phyloP scores from a whole-genome alignment of 2,797 vertebrate genomes.

The Vireo griseus region DNA sequence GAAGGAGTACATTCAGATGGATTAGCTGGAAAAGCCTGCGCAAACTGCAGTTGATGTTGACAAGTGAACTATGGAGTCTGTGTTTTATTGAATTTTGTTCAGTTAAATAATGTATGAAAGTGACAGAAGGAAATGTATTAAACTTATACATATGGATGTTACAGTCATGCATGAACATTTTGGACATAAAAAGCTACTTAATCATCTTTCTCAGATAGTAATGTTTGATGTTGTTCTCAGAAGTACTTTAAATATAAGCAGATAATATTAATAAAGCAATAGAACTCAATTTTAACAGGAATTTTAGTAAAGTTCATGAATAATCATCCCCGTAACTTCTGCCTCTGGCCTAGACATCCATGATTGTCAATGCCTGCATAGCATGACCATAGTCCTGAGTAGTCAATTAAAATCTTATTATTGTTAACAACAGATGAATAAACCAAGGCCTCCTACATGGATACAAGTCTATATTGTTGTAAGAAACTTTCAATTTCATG shows the following conservation, averaged over 20 bases:
- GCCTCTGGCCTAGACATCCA: not conserved
- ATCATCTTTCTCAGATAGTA: conserved; percentile 28
- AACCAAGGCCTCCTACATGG: not conserved
- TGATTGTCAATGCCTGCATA: not conserved
- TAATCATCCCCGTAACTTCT: conserved; percentile 3
- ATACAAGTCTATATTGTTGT: not conserved
- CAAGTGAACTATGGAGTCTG: conserved; percentile 10
- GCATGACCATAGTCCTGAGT: not conserved
- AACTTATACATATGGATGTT: conserved; percentile 44
- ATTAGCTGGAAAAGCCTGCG: not conserved
- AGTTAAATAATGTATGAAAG: conserved; percentile 55
- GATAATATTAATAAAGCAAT: not conserved
- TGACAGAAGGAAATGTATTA: conserved; percentile 41
- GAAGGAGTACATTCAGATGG: not conserved
- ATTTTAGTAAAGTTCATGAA: conserved; percentile 6
- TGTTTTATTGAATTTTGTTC: conserved; percentile 53
- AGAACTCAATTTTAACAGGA: not conserved
- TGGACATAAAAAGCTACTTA: conserved; percentile 38
- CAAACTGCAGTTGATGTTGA: conserved; percentile 19
- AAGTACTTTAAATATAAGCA: conserved; percentile 31
- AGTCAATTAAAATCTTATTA: not conserved
- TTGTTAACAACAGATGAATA: not conserved
- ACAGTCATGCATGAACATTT: conserved; percentile 24
- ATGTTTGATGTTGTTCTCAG: conserved; percentile 23
- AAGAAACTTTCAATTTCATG: not conserved